Conservation (phyloP, 1,140 invertebrate species). For the Habropoda laboriosa region DNA sequence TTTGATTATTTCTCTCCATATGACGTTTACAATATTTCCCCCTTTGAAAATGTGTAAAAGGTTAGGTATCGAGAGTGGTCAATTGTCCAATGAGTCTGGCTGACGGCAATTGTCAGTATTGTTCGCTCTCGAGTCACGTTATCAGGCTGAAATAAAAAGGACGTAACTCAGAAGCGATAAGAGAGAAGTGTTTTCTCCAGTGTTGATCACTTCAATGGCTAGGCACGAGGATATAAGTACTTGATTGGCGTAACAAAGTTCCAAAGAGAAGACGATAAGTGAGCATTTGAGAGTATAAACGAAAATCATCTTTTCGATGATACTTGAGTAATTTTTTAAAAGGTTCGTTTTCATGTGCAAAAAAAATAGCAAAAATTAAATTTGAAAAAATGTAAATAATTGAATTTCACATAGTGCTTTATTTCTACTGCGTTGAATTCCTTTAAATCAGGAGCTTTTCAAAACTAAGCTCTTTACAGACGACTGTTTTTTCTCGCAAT, state of each 20-base stretch:
- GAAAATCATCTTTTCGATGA: too few species aligned
- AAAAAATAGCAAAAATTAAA: too few species aligned
- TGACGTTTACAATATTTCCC: not conserved
- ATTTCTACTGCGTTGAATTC: too few species aligned
- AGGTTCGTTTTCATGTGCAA: too few species aligned
- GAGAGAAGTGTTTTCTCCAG: constrained; percentile 14
- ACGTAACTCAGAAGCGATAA: not conserved
- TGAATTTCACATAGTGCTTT: too few species aligned
- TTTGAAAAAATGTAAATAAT: too few species aligned
- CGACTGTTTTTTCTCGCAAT: too few species aligned
- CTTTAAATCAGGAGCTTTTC: too few species aligned
- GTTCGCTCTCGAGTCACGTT: constrained; percentile 22
- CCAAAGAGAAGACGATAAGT: not conserved
- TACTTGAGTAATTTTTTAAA: too few species aligned
- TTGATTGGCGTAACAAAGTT: not conserved
- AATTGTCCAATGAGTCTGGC: not conserved
- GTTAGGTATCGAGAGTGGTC: not conserved
- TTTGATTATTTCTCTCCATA: not conserved
- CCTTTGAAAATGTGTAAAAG: too few species aligned
- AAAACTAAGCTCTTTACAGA: too few species aligned
- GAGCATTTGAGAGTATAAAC: too few species aligned
- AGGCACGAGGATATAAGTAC: not conserved
- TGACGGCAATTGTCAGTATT: constrained; percentile 7
- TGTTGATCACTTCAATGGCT: not conserved
- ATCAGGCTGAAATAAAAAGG: constrained; percentile 25